Evolutionary conservation across 2,797 vertebrate species (phyloP).

Genomic region (Clarias platycephalus): DNA sequence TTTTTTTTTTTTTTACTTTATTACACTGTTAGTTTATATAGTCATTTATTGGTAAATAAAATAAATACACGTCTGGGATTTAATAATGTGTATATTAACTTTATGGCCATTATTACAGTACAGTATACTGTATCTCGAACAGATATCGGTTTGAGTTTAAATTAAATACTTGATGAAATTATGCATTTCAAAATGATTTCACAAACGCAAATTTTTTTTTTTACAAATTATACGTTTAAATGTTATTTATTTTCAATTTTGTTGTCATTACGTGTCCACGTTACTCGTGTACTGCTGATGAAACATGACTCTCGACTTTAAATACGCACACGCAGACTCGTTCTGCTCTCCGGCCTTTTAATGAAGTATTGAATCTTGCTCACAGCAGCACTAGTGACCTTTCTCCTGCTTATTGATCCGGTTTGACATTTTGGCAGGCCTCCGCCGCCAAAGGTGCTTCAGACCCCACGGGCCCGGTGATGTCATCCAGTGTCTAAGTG

Average conservation of each 20-base stretch:
- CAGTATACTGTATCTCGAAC: neutral
- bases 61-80: neutral
- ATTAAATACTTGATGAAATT: neutral
- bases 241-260: neutral
- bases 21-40: neutral
- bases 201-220: neutral
- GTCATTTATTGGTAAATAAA: neutral
- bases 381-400: constrained; percentile 54
- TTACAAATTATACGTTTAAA: neutral
- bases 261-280: neutral
- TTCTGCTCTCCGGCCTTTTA: constrained; percentile 42
- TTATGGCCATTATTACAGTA: neutral
- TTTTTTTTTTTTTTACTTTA: neutral
- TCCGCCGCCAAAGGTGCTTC: constrained; percentile 52
- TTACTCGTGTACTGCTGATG: neutral
- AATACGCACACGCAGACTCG: constrained; percentile 50
- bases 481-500: constrained; percentile 48
- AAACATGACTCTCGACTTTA: constrained; percentile 38
- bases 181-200: neutral
- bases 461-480: constrained; percentile 36
- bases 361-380: constrained; percentile 59
- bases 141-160: no score
- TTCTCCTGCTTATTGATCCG: constrained; percentile 54
- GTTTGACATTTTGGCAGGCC: constrained; percentile 57
- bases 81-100: neutral